Evolutionary conservation across 2,888 invertebrate genomes (phyloP).

Genomic region (Cephonodes hylas): DNA sequence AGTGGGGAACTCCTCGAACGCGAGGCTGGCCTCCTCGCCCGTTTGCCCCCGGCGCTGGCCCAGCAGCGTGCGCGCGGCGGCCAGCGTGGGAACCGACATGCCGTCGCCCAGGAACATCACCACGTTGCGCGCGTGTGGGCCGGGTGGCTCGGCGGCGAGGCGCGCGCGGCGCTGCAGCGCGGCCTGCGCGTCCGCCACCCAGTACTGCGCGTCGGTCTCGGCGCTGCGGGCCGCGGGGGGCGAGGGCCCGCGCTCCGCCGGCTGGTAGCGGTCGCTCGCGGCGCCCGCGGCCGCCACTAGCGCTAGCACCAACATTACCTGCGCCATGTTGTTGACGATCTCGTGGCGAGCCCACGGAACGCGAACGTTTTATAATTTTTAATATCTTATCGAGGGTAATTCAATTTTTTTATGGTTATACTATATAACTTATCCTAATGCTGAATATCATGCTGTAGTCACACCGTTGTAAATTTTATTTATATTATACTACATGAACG

Average conservation of each 20-base stretch:
- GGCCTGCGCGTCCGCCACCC: conserved; percentile 68
- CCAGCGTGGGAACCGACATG: conserved; percentile 86
- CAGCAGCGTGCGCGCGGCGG: conserved; percentile 83
- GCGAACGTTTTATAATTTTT: neutral
- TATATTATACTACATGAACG: neutral
- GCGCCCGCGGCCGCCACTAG: neutral
- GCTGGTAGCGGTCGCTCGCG: conserved; percentile 24
- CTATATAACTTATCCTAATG: neutral
- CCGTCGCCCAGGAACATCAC: conserved; percentile 89
- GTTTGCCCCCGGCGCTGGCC: conserved; percentile 78
- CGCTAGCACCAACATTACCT: neutral
- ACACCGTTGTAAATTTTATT: neutral
- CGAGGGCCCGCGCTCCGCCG: neutral
- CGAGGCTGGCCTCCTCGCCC: conserved; percentile 82
- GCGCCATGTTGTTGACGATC: neutral
- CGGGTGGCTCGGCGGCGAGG: conserved; percentile 36
- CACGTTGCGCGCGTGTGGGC: conserved; percentile 70
- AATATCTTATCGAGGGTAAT: conserved; percentile 1
- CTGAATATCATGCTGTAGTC: neutral
- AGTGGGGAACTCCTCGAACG: conserved; percentile 83
- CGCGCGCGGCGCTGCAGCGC: conserved; percentile 52
- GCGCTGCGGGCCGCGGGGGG: conserved; percentile 27
- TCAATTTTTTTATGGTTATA: neutral
- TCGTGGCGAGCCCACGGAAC: no score
- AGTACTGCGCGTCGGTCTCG: conserved; percentile 54